These are phyloP conservation scores for Microplitis deprimator DNA, from an alignment of 2,888 invertebrate species.

Conservation along the genomic window DNA sequence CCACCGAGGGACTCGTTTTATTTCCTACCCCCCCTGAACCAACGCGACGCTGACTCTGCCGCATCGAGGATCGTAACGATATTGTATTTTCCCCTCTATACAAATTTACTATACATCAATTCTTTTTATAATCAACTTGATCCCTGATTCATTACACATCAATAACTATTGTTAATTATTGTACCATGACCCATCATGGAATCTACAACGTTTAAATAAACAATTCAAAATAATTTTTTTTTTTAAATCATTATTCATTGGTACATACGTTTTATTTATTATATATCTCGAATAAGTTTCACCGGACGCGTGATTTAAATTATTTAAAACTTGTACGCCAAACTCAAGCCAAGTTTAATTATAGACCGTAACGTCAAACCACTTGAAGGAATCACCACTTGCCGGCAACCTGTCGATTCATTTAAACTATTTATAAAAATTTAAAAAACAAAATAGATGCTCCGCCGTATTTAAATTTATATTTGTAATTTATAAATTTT, in stretches of 20 bases:
- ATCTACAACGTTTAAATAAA: not conserved
- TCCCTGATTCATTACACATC: constrained; percentile 2
- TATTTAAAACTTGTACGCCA: not conserved
- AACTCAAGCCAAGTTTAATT: constrained; percentile 10
- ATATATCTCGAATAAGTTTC: not conserved
- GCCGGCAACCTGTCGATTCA: constrained; percentile 16
- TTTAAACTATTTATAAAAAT: not conserved
- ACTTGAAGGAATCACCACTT: constrained; percentile 30
- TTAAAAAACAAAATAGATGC: not conserved
- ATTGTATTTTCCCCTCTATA: constrained; percentile 35
- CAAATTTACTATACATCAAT: constrained; percentile 30
- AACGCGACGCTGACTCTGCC: constrained; percentile 34
- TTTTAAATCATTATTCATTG: not conserved
- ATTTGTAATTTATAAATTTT: not conserved
- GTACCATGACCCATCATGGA: not conserved
- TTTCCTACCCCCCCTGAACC: constrained; percentile 45
- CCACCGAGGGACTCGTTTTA: constrained; percentile 66
- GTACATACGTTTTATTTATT: not conserved
- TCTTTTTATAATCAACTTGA: constrained; percentile 6
- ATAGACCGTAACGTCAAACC: constrained; percentile 27
- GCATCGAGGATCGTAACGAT: constrained; percentile 42
- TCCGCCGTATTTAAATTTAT: not conserved
- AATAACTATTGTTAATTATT: not conserved
- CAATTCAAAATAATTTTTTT: not conserved
- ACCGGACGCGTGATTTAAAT: not conserved